Evolutionary conservation across 2,113 vertebrate species (phyloP), one percentile per base, ranked within the genome.

Genomic region (Pardalotus punctatus): DNA sequence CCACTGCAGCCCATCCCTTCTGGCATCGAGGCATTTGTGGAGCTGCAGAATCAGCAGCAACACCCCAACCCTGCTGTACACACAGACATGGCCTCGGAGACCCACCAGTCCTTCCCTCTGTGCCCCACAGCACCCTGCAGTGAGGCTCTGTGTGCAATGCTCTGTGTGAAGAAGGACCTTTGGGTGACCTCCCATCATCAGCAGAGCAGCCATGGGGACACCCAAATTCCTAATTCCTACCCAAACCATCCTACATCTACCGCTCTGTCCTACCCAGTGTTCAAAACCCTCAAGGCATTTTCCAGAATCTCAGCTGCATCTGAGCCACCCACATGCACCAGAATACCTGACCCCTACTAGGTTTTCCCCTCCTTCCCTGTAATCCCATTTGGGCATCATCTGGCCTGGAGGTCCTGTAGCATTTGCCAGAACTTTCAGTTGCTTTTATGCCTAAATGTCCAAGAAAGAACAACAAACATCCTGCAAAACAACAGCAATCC

Each of bases 231-330:
- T 43, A 17, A 24, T 65, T 86, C 24, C 31, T 58, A 77, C 17
- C 19, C 50, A 73, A 45, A 58, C 53, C 25, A 45, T 20, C 19
- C 70, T 66, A 31, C 17, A 57, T n/a, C 20, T 23, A 31, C 25
- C 1, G 0, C n/a, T n/a, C 5, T 11, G 11, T 58, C 43, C 28
- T 57, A 40, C 5, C 14, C 57, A 48, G 2, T 20, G 24, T 28
- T 43, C 36, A n/a, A 73, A 89, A 87, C 24, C 14, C 25, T 66
- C 42, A 62, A 71, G 35, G 38, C 20, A 24, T 70, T 77, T 65
- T 31, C 50, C 65, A 78, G 81, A 23, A 65, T 56, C 53, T 60
- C 48, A 54, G 9, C 35, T 66, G 31, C 20, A 62, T 24, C 48
- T 50, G 33, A 64, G 24, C 27, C 31, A n/a, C 54, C 40, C 54